Conservation (phyloP, 2,797 vertebrate species). For the Chaetodon trifasciatus region DNA sequence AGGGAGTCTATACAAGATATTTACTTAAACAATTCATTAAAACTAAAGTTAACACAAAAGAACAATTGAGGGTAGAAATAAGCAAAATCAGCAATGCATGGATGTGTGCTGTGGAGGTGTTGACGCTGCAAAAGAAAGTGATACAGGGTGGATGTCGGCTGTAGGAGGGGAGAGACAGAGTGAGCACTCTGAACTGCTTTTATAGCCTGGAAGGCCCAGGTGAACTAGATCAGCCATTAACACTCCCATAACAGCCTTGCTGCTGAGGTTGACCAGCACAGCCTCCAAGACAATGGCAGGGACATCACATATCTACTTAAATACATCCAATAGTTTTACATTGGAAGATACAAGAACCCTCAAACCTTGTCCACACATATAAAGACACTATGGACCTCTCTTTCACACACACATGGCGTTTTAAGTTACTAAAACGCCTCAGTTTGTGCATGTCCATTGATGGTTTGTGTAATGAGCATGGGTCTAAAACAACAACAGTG, state of each 20-base stretch:
- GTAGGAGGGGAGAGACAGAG: neutral
- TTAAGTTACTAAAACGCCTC: too few species aligned
- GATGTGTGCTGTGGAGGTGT: neutral
- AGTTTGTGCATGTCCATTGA: too few species aligned
- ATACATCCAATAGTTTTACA: neutral
- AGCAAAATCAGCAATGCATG: neutral
- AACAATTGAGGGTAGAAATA: neutral
- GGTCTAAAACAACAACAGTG: too few species aligned
- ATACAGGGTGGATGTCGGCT: neutral
- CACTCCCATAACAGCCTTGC: neutral
- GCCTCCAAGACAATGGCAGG: neutral
- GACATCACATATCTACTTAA: neutral
- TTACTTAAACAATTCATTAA: neutral
- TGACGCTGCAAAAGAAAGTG: neutral
- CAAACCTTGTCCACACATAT: too few species aligned
- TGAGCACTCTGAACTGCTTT: neutral
- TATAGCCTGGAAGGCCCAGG: neutral
- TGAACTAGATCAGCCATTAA: neutral
- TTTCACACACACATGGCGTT: too few species aligned
- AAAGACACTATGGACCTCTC: too few species aligned
- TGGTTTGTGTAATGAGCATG: too few species aligned
- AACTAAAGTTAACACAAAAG: neutral
- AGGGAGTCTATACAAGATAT: neutral
- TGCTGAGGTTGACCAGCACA: neutral
- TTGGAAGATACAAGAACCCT: conserved; percentile 3